Evolutionary conservation across 2,888 invertebrate species (phyloP).

Genomic region (Lamproptera curius): DNA sequence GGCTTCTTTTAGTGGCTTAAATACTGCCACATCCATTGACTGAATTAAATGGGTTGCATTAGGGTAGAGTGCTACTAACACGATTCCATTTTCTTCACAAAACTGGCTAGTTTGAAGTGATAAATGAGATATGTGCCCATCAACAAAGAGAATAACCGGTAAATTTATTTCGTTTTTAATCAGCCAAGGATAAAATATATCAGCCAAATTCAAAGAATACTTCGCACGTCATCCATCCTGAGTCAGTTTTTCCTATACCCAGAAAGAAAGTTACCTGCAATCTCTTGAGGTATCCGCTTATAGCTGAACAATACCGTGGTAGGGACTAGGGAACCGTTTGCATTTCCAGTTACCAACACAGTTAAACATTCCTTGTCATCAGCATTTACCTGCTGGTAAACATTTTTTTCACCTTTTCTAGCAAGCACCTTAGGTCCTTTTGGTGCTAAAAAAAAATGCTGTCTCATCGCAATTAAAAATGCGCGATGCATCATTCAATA

Average conservation of each 20-base stretch:
- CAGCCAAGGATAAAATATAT: conserved; percentile 46
- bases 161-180: conserved; percentile 34
- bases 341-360: conserved; percentile 27
- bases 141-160: conserved; percentile 47
- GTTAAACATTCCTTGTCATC: conserved; percentile 29
- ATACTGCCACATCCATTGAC: conserved; percentile 4
- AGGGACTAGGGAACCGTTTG: conserved; percentile 24
- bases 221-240: conserved; percentile 32
- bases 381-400: conserved; percentile 27
- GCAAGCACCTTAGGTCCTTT: conserved; percentile 26
- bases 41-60: conserved; percentile 1
- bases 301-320: conserved; percentile 23
- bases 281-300: conserved; percentile 24
- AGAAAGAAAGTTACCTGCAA: conserved; percentile 23
- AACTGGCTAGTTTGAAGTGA: conserved; percentile 41
- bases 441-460: conserved; percentile 25
- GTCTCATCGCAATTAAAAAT: conserved; percentile 1
- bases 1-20: not conserved
- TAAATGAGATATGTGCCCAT: conserved; percentile 35
- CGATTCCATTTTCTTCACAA: conserved; percentile 29
- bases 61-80: not conserved
- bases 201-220: conserved; percentile 48
- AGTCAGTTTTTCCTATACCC: conserved; percentile 28
- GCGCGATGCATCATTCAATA: not conserved
- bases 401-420: conserved; percentile 28